These are phyloP conservation scores for Ptiloglossa arizonensis DNA, from an alignment of 1,140 invertebrate species.

Conservation along the genomic window DNA sequence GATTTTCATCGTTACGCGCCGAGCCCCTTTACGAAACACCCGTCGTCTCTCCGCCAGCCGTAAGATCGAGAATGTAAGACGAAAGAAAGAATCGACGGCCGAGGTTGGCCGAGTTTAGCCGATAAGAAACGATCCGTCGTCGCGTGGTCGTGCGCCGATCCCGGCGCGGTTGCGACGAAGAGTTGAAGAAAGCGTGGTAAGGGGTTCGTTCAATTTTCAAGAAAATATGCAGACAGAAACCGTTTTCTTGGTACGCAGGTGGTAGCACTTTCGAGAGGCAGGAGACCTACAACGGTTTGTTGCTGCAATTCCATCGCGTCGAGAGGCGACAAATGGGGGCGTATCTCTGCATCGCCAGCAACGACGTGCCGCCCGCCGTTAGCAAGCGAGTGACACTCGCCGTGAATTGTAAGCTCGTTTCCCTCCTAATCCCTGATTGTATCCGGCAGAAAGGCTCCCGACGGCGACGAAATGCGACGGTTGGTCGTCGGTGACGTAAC, in stretches of 20 bases:
- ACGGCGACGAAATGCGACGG: conserved; percentile 20
- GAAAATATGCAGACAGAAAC: conserved; percentile 45
- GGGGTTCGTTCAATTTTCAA: conserved; percentile 1
- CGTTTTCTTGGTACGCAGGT: conserved; percentile 58
- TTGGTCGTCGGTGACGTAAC: background rate
- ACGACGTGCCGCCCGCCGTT: conserved; percentile 94
- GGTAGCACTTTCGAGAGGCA: conserved; percentile 59
- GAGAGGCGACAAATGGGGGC: conserved; percentile 93
- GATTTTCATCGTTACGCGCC: too few species aligned
- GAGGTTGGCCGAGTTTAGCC: background rate
- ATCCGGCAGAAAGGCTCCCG: conserved; percentile 31
- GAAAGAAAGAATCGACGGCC: background rate
- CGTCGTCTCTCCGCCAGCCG: background rate
- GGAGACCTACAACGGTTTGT: conserved; percentile 86
- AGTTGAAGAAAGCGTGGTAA: background rate
- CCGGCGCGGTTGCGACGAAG: too few species aligned
- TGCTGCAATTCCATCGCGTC: conserved; percentile 87
- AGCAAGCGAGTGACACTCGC: conserved; percentile 92
- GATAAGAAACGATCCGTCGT: background rate
- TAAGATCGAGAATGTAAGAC: background rate
- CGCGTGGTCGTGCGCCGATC: background rate
- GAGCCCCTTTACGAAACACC: too few species aligned
- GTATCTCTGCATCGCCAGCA: conserved; percentile 93
- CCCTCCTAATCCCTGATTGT: conserved; percentile 42
- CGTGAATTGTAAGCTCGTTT: conserved; percentile 90